Conservation (phyloP, 1,140 invertebrate species). For the Vanessa tameamea region DNA sequence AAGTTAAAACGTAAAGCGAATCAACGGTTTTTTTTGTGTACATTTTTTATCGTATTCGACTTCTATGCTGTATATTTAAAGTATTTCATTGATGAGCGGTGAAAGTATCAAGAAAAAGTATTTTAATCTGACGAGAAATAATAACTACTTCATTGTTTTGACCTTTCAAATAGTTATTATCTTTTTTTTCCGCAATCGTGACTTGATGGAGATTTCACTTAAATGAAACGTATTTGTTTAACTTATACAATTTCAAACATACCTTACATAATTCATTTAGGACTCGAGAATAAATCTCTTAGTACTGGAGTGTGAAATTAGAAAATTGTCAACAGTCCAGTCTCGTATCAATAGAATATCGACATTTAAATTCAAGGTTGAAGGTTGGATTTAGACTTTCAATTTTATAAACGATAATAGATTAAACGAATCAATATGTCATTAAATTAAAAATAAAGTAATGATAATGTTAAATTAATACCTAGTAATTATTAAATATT, state of each 20-base stretch:
- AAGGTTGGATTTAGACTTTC: constrained; percentile 20
- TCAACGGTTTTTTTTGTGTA: constrained; percentile 34
- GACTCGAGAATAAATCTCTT: background rate
- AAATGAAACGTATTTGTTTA: constrained; percentile 12
- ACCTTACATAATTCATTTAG: constrained; percentile 15
- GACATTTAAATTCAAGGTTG: constrained; percentile 30
- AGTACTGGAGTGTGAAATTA: constrained; percentile 12
- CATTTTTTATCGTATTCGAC: background rate
- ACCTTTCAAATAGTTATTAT: constrained; percentile 26
- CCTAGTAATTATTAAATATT: too few relatives aligned
- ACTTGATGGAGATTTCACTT: constrained; percentile 16
- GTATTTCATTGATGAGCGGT: constrained; percentile 28
- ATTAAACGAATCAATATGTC: background rate
- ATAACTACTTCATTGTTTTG: constrained; percentile 12
- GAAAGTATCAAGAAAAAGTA: constrained; percentile 30
- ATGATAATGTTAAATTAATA: too few relatives aligned
- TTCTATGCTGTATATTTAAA: background rate
- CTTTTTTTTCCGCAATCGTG: constrained; percentile 14
- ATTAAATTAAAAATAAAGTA: background rate
- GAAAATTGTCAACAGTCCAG: constrained; percentile 5
- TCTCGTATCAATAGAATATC: background rate
- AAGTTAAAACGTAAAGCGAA: constrained; percentile 26
- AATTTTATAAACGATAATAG: background rate
- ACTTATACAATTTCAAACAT: constrained; percentile 11
- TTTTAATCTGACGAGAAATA: constrained; percentile 19